phyloP scores from a whole-genome alignment of 2,888 invertebrate genomes.

The Bibio marci region DNA sequence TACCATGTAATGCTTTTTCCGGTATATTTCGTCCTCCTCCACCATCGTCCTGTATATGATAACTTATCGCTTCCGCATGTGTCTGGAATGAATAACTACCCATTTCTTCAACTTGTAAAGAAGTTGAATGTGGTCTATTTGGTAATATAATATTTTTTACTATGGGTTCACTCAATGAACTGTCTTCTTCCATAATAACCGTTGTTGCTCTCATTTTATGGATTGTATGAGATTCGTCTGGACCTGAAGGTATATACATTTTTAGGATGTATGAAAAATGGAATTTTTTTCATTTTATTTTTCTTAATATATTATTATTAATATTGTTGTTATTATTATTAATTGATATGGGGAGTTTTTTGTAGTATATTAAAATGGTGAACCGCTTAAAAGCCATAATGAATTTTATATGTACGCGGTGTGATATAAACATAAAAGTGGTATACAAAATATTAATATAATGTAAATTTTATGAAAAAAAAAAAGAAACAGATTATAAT shows the following conservation, averaged over 20 bases:
- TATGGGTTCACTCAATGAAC: conserved; percentile 12
- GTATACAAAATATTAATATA: too few species aligned
- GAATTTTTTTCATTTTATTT: too few species aligned
- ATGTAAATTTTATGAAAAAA: too few species aligned
- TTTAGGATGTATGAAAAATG: background rate
- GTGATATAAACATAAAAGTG: too few species aligned
- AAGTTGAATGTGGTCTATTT: conserved; percentile 34
- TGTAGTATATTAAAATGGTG: too few species aligned
- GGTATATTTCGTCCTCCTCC: conserved; percentile 27
- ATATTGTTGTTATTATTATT: too few species aligned
- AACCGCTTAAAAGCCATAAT: too few species aligned
- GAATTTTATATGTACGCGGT: too few species aligned
- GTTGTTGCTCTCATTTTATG: conserved; percentile 45
- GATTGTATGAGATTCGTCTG: conserved; percentile 46
- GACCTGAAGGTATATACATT: conserved; percentile 32
- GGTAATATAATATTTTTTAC: conserved; percentile 30
- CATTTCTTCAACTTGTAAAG: conserved; percentile 37
- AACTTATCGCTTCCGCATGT: conserved; percentile 6
- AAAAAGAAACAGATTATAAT: too few species aligned
- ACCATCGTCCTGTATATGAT: conserved; percentile 3
- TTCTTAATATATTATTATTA: too few species aligned
- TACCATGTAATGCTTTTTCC: conserved; percentile 24
- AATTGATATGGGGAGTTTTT: too few species aligned
- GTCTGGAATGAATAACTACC: conserved; percentile 24
- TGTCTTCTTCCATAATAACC: conserved; percentile 36